Evolutionary conservation across 2,888 invertebrate genomes (phyloP), one percentile per base, ranked within the genome.

Genomic region (Cacoxenus indagator): DNA sequence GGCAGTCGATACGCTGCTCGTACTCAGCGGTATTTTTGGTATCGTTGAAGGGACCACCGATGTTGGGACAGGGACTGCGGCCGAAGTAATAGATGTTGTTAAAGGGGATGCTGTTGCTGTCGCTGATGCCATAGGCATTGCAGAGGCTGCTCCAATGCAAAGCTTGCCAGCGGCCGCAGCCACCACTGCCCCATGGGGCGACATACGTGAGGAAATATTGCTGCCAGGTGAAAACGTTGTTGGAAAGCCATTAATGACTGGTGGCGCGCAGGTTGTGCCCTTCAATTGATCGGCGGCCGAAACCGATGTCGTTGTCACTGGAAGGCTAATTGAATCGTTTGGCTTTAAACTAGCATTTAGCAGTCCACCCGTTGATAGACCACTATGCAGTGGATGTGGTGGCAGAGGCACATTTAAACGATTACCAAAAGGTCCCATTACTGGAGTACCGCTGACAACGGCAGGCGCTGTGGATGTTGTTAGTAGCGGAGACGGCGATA

Each of bases 11-110:
- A 69, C 59, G 17, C 71, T 48, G 22, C 27, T 72, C 22, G 75
- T 71, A 59, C 74, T 76, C 66, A 75, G 73, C 4, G 78, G 68
- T 11, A 76, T 68, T 69, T 79, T 83, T 48, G 65, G 77, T 57
- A 55, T 67, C 37, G 45, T 67, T 51, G 67, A 72, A 51, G 70
- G 74, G n/a, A 72, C 75, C 61, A 69, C 72, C 17, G 76, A 69
- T 46, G 73, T 71, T 64, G 72, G 71, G 22, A 69, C 64, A 48
- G 76, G 69, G 69, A 69, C 76, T 91, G 90, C 75, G 93, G 92
- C 78, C 91, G 91, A 76, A 91, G 91, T 77, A 90, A 59, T 27
- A n/a, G 22, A 26, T 46, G 48, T 26, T 24, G 59, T 17, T 17
- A 17, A 8, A 4, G 46, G n/a, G 11, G n/a, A n/a, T 46, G 46